Evolutionary conservation across 2,113 vertebrate species (phyloP).

Genomic region (Monopterus albus): DNA sequence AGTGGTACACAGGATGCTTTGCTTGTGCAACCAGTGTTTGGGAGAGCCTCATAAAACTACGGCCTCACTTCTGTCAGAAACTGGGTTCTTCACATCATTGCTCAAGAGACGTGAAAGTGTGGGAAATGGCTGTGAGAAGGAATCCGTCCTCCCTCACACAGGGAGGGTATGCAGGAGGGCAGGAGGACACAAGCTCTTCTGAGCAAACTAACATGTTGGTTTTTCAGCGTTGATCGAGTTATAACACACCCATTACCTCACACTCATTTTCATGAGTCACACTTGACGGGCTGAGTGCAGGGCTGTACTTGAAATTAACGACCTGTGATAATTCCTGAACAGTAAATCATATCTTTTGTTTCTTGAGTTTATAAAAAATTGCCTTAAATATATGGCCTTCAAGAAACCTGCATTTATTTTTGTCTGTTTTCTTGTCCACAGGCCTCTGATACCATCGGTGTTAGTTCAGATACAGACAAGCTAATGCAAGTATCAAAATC

Average conservation of each 20-base stretch:
- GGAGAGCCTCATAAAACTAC: constrained; percentile 64
- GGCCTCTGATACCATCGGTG: constrained; percentile 90
- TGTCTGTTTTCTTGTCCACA: constrained; percentile 60
- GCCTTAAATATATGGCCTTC: too few species aligned
- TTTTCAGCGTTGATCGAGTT: constrained; percentile 52
- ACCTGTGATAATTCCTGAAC: constrained; percentile 15
- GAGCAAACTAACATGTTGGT: constrained; percentile 57
- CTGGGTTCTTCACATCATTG: constrained; percentile 35
- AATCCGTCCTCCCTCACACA: constrained; percentile 71
- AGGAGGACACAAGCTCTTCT: constrained; percentile 62
- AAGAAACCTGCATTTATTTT: too few species aligned
- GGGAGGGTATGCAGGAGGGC: constrained; percentile 33
- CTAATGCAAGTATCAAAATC: constrained; percentile 67
- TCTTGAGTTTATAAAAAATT: background rate
- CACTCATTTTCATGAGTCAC: constrained; percentile 44
- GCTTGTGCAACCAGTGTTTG: constrained; percentile 48
- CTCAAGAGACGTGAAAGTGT: constrained; percentile 60
- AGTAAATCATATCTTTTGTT: constrained; percentile 27
- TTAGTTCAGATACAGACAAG: constrained; percentile 72
- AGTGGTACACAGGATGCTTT: constrained; percentile 8
- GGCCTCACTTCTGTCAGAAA: constrained; percentile 51
- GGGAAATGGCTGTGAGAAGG: constrained; percentile 79
- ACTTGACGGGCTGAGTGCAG: constrained; percentile 28
- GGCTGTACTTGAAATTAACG: constrained; percentile 48
- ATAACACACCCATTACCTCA: constrained; percentile 55